These are phyloP conservation scores for Scaptomyza cyrtandrae DNA, from an alignment of 2,888 invertebrate genomes.

Conservation along the genomic window DNA sequence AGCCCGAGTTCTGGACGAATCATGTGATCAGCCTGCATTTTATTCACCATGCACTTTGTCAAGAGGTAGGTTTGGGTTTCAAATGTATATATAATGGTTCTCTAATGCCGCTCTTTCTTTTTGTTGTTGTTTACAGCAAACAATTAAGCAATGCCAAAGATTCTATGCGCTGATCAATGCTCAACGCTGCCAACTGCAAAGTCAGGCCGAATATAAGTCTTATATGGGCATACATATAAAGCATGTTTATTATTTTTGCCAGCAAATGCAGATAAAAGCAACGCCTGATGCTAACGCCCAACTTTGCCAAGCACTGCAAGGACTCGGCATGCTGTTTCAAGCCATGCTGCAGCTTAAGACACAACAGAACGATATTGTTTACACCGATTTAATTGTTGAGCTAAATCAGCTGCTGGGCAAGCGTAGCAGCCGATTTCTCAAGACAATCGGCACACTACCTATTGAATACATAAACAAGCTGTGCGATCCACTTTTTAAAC, in stretches of 20 bases:
- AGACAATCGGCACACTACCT: slow-evolving; percentile 54
- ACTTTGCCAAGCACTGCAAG: slow-evolving; percentile 37
- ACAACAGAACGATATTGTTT: slow-evolving; percentile 18
- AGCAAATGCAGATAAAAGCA: slow-evolving; percentile 43
- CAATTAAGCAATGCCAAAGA: slow-evolving; percentile 40
- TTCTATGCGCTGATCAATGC: slow-evolving; percentile 58
- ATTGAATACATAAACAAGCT: slow-evolving; percentile 23
- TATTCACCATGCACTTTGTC: slow-evolving; percentile 62
- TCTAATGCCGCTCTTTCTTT: not conserved
- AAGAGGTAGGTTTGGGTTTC: slow-evolving; percentile 50
- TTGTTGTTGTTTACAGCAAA: slow-evolving; percentile 47
- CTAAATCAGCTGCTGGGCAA: slow-evolving; percentile 57
- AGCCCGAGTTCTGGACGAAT: slow-evolving; percentile 61
- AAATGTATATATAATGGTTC: too few species aligned
- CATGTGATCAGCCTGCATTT: slow-evolving; percentile 68
- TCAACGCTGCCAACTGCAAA: slow-evolving; percentile 58
- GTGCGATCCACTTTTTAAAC: slow-evolving; percentile 46
- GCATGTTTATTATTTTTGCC: slow-evolving; percentile 52
- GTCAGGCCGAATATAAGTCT: slow-evolving; percentile 52
- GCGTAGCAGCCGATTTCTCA: slow-evolving; percentile 37
- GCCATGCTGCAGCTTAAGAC: slow-evolving; percentile 53
- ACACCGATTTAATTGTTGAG: slow-evolving; percentile 51
- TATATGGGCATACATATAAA: slow-evolving; percentile 63
- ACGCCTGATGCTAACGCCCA: slow-evolving; percentile 24
- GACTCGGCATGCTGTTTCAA: slow-evolving; percentile 60